These are phyloP conservation scores for Enteromius unitaeniatus DNA, from an alignment of 2,797 vertebrate species.

Conservation along the genomic window DNA sequence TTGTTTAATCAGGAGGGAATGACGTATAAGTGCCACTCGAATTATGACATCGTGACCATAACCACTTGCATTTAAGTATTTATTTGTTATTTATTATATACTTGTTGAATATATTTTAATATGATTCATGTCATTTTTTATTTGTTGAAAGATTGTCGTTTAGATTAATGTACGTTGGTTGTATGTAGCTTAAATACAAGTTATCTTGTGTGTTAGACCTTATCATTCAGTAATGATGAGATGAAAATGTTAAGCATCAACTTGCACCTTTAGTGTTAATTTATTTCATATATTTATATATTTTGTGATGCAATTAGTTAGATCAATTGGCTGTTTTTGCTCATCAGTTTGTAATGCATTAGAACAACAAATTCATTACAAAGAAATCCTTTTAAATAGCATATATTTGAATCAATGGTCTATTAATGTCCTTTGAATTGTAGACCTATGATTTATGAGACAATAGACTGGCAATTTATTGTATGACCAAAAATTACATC, in stretches of 20 bases:
- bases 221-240: slow-evolving; percentile 74
- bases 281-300: slow-evolving; percentile 93
- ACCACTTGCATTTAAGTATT: slow-evolving; percentile 79
- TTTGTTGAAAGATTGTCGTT: slow-evolving; percentile 41
- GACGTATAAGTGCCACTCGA: slow-evolving; percentile 80
- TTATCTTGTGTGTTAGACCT: slow-evolving; percentile 66
- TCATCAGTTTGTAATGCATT: slow-evolving; percentile 84
- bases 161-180: slow-evolving; percentile 67
- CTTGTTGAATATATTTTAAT: slow-evolving; percentile 67
- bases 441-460: slow-evolving; percentile 13
- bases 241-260: slow-evolving; percentile 83
- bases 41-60: slow-evolving; percentile 89
- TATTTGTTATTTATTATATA: slow-evolving; percentile 80
- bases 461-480: slow-evolving; percentile 38
- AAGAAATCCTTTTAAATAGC: neutral
- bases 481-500: slow-evolving; percentile 81
- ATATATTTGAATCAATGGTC: neutral
- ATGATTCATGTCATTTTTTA: slow-evolving; percentile 78
- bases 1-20: slow-evolving; percentile 66
- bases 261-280: slow-evolving; percentile 87
- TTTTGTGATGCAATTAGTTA: slow-evolving; percentile 69
- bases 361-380: slow-evolving; percentile 1
- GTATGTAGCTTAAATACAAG: slow-evolving; percentile 72
- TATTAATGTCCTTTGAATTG: slow-evolving; percentile 20
- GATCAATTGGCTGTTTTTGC: slow-evolving; percentile 68